phyloP scores from a whole-genome alignment of 1,140 invertebrate genomes.

The Aphaenogaster ashmeadi region DNA sequence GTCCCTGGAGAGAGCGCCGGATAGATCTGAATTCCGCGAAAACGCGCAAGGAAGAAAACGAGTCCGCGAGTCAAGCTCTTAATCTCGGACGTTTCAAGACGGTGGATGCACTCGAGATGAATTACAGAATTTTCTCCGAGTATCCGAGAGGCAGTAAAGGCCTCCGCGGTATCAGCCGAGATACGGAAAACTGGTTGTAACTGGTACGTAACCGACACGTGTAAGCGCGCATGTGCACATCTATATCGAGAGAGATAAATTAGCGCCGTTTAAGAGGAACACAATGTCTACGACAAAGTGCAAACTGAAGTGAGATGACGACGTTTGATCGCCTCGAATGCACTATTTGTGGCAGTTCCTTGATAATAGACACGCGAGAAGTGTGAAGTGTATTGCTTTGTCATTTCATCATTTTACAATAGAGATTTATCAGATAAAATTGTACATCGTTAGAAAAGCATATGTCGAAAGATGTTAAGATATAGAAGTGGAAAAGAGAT shows the following conservation, averaged over 20 bases:
- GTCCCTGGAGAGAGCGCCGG: neutral
- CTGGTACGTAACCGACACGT: slow-evolving; percentile 40
- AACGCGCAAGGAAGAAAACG: neutral
- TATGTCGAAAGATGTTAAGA: neutral
- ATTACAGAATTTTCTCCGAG: slow-evolving; percentile 20
- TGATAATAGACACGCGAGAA: neutral
- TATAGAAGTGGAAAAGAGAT: neutral
- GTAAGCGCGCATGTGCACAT: neutral
- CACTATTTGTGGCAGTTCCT: neutral
- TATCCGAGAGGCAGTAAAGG: neutral
- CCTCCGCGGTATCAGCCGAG: slow-evolving; percentile 51
- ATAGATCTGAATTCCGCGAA: slow-evolving; percentile 21
- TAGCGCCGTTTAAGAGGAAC: slow-evolving; percentile 38
- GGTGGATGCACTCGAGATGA: neutral
- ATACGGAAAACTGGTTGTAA: slow-evolving; percentile 68
- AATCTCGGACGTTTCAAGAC: slow-evolving; percentile 7
- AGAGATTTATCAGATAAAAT: slow-evolving; percentile 33
- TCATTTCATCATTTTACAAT: neutral
- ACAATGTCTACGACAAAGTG: slow-evolving; percentile 23
- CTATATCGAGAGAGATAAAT: slow-evolving; percentile 50
- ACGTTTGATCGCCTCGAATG: neutral
- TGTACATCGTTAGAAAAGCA: neutral
- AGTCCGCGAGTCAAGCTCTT: neutral
- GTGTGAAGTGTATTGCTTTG: neutral
- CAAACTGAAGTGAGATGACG: slow-evolving; percentile 17